Conservation (phyloP, 2,797 vertebrate genomes). For the Limnodromus scolopaceus region DNA sequence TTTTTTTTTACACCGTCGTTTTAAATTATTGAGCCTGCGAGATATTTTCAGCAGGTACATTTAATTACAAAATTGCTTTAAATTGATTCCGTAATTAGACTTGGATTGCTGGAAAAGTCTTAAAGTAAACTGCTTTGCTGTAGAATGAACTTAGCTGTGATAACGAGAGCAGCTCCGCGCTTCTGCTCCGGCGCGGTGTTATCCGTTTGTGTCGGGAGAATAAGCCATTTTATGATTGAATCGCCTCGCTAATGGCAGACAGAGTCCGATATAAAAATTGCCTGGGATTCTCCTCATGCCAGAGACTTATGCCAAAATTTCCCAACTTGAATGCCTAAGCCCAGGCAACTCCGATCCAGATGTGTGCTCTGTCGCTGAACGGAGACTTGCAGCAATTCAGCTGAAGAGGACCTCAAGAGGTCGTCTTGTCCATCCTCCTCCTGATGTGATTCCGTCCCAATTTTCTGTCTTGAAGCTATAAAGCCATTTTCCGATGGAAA, state of each 20-base stretch:
- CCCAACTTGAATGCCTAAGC: not conserved
- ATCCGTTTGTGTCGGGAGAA: not conserved
- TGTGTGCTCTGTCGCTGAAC: not conserved
- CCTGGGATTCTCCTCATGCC: not conserved
- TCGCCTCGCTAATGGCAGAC: not conserved
- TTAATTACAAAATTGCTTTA: constrained; percentile 61
- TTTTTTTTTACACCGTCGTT: not conserved
- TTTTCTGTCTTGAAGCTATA: not conserved
- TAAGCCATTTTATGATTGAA: constrained; percentile 45
- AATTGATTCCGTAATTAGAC: constrained; percentile 44
- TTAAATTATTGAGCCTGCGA: constrained; percentile 29
- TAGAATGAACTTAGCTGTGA: constrained; percentile 38
- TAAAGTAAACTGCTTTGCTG: constrained; percentile 46
- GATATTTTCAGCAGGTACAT: constrained; percentile 47
- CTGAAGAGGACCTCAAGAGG: constrained; percentile 17
- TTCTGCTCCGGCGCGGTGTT: not conserved
- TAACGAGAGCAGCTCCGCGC: not conserved
- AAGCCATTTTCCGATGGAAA: constrained; percentile 30
- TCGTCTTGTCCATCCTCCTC: not conserved
- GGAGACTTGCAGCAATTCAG: not conserved
- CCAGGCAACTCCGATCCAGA: not conserved
- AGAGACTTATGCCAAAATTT: constrained; percentile 6
- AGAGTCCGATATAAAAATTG: not conserved
- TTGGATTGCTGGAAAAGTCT: constrained; percentile 41
- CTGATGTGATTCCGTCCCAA: not conserved